phyloP scores from a whole-genome alignment of 2,888 invertebrate genomes.

The Acleris emargana region DNA sequence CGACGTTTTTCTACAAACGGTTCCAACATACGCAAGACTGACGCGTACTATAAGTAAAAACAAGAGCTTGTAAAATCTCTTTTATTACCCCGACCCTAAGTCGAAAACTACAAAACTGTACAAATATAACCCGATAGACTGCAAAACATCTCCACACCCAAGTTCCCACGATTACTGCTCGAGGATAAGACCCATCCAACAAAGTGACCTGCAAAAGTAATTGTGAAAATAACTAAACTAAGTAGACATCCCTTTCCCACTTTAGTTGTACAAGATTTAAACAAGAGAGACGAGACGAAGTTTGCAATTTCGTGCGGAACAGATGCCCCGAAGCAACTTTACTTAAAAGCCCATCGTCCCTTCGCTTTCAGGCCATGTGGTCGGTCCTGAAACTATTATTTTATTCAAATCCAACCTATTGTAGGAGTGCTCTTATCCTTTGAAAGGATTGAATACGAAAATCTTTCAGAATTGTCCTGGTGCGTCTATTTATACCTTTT shows the following conservation, averaged over 20 bases:
- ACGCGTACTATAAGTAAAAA: neutral
- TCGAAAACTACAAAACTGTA: conserved; percentile 18
- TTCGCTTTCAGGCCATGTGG: conserved; percentile 54
- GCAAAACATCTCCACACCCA: conserved; percentile 17
- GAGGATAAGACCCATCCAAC: conserved; percentile 48
- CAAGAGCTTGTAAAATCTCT: neutral
- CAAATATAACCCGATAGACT: conserved; percentile 12
- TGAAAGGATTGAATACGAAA: conserved; percentile 33
- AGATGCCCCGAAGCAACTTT: conserved; percentile 42
- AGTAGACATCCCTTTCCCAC: neutral
- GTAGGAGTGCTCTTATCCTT: conserved; percentile 44
- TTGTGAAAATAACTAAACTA: neutral
- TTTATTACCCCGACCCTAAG: conserved; percentile 3
- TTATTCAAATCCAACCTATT: conserved; percentile 71
- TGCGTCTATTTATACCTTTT: neutral
- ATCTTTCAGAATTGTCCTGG: conserved; percentile 17
- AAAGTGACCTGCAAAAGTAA: conserved; percentile 47
- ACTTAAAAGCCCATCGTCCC: conserved; percentile 50
- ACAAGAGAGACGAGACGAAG: neutral
- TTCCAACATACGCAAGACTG: neutral
- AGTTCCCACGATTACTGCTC: conserved; percentile 21
- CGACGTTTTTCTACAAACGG: too few species aligned
- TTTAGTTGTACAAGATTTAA: neutral
- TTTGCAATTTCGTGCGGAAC: conserved; percentile 21
- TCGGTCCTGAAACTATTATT: conserved; percentile 69